A percentile compares a stretch with the other conserved stretches of the same genome.
Evolutionary conservation across 2,113 vertebrate genomes (phyloP).

Genomic region (Xiphophorus maculatus): DNA sequence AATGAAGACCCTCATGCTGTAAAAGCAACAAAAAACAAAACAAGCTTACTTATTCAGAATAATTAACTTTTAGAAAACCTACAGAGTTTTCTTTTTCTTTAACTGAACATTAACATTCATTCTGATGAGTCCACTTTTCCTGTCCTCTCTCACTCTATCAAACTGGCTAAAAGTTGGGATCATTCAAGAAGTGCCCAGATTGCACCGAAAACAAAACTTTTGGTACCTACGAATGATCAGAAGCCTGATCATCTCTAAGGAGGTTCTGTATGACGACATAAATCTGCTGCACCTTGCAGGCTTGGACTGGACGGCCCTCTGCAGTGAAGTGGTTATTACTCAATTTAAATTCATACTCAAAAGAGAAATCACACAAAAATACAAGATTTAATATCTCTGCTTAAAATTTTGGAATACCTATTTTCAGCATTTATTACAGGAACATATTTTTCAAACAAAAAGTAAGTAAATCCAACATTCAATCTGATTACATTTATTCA

Average conservation of each 20-base stretch:
- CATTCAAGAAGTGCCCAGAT: conserved; percentile 11
- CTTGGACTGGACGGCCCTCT: neutral
- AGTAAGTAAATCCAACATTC: no score
- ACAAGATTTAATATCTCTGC: no score
- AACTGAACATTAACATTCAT: neutral
- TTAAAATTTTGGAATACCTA: no score
- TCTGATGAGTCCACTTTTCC: neutral
- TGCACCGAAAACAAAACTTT: conserved; percentile 11
- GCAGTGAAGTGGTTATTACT: neutral
- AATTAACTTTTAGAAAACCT: neutral
- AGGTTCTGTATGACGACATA: conserved; percentile 2
- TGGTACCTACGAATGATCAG: conserved; percentile 15
- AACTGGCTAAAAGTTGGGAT: neutral
- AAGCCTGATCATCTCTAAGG: conserved; percentile 48
- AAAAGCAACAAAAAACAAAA: conserved; percentile 1
- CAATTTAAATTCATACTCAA: neutral
- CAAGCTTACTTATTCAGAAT: neutral
- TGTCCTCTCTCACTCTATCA: conserved; percentile 3
- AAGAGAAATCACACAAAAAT: no score
- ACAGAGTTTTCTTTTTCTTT: neutral
- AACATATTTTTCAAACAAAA: no score
- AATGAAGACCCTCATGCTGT: conserved; percentile 3
- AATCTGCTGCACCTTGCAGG: neutral
- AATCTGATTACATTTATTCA: no score
- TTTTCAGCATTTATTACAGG: no score